Base-by-base conservation (phyloP, 1,140 invertebrate genomes). In the Solenopsis fugax region DNA sequence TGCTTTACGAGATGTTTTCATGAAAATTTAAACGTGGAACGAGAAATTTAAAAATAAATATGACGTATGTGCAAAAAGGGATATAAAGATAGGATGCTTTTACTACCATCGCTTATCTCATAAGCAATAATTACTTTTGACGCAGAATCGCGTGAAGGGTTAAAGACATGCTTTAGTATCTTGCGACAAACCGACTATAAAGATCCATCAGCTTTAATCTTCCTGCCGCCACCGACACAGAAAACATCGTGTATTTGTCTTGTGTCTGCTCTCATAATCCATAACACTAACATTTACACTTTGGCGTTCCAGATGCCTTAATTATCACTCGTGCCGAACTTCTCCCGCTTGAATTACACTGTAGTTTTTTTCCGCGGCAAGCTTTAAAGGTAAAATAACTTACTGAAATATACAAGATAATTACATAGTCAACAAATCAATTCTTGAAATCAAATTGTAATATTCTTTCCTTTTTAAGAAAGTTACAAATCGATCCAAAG, bases 201-300 rank as follows among this genome's bases (percentile, higher is more conserved):
- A 56, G 29, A 64, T 65, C 41, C 29, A 73, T 80, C 45, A 18
- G 71, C 54, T 88, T 86, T 65, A 86, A 86, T 37, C 48, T 24
- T 56, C 13, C 54, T 9, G 24, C 60, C 76, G 76, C 37, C 60
- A 21, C 60, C 75, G 58, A 65, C 54, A 50, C 67, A 54, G 67
- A 75, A 85, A 87, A 77, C 24, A 71, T 37, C 41, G 64, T 78
- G 52, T 88, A 86, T 88, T 88, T 88, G 56, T 71, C 52, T 86
- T 73, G 62, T 41, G 84, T 80, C 72, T 50, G 54, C 24, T 54
- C 52, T 71, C 50, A 37, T 37, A 64, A 87, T 82, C 58, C 80
- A 86, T 73, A 71, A 67, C 18, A 54, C 86, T 73, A 88, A 88
- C 58, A 86, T 86, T 88, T 86, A 80, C 84, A 65, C 10, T 37